Conservation (phyloP, 1,140 invertebrate species). For the Zaprionus tsacasi region DNA sequence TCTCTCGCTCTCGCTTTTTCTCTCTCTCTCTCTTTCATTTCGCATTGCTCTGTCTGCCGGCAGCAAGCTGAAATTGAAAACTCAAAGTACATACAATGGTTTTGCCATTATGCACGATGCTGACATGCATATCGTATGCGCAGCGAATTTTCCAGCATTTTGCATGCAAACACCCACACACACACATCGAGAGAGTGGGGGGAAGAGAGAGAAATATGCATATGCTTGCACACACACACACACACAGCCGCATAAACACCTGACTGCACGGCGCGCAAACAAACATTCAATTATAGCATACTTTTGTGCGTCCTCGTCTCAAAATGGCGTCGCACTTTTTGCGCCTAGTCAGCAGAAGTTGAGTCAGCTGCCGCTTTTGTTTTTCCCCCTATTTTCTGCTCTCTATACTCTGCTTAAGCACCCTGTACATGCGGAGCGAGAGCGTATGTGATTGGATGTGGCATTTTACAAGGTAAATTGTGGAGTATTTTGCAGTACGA, state of each 20-base stretch:
- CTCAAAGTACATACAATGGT: conserved; percentile 73
- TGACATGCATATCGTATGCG: conserved; percentile 64
- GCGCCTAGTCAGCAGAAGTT: conserved; percentile 48
- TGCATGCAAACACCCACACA: conserved; percentile 12
- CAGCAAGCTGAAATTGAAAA: conserved; percentile 77
- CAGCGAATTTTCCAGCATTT: conserved; percentile 63
- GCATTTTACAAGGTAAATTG: neutral
- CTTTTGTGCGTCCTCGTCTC: conserved; percentile 64
- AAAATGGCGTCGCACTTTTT: conserved; percentile 69
- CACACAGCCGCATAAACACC: conserved; percentile 25
- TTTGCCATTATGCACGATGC: conserved; percentile 65
- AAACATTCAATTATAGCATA: conserved; percentile 80
- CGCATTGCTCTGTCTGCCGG: conserved; percentile 22
- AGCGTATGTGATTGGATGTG: neutral
- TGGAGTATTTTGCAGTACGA: neutral
- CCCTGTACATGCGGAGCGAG: neutral
- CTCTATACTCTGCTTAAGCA: conserved; percentile 6
- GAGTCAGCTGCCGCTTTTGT: conserved; percentile 18
- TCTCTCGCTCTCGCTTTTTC: neutral
- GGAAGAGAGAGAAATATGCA: conserved; percentile 8
- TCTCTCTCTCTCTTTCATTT: conserved; percentile 5
- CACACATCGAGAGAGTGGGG: neutral
- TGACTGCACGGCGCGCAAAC: conserved; percentile 54
- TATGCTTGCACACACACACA: conserved; percentile 16
- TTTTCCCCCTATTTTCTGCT: conserved; percentile 15